Evolutionary conservation across 1,140 invertebrate species (phyloP).

Genomic region (Ylistrum balloti): DNA sequence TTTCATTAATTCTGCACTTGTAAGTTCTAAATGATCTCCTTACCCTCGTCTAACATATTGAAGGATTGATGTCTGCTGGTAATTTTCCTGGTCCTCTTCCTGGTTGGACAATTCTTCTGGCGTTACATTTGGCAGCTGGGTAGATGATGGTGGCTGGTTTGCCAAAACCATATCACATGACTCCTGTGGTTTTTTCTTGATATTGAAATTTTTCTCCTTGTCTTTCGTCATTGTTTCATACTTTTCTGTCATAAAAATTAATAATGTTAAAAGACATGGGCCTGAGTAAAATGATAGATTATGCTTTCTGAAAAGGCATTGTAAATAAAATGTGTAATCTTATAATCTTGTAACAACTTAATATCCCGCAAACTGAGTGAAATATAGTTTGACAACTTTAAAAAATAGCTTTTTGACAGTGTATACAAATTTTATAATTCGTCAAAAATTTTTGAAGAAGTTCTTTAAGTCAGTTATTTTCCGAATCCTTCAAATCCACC

Average conservation of each 20-base stretch:
- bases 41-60: slow-evolving; percentile 72
- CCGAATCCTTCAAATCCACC: too few species aligned
- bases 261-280: too few species aligned
- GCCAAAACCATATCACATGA: neutral
- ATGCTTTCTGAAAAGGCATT: too few species aligned
- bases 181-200: neutral
- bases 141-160: neutral
- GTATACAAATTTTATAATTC: too few species aligned
- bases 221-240: slow-evolving; percentile 11
- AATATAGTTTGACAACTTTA: too few species aligned
- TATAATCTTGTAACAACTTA: too few species aligned
- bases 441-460: too few species aligned
- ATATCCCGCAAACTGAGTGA: too few species aligned
- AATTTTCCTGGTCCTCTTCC: slow-evolving; percentile 28
- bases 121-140: neutral
- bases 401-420: too few species aligned
- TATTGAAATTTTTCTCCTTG: neutral
- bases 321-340: too few species aligned
- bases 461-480: too few species aligned
- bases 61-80: slow-evolving; percentile 78
- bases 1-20: neutral
- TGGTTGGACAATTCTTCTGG: neutral
- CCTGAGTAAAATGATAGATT: too few species aligned
- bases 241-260: neutral
- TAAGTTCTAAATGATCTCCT: neutral